Conservation (phyloP, 2,113 vertebrate genomes). For the Bambusicola thoracicus region DNA sequence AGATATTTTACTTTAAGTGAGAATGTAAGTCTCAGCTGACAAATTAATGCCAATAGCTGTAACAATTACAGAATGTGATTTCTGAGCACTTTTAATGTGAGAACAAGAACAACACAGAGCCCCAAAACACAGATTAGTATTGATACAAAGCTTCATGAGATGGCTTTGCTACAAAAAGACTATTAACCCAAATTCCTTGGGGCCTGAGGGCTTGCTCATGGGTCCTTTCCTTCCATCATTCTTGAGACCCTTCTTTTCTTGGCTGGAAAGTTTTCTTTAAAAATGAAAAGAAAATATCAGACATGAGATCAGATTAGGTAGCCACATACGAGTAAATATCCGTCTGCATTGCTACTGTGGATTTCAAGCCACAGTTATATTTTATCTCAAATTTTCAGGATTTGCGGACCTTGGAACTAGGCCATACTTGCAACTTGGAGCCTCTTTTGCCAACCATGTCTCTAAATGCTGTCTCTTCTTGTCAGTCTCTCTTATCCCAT, state of each 20-base stretch:
- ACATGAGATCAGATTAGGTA: not conserved
- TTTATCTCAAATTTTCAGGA: not conserved
- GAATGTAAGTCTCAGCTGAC: not conserved
- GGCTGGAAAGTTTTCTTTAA: not conserved
- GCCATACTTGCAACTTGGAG: fast-evolving
- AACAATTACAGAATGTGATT: not conserved
- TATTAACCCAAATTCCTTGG: not conserved
- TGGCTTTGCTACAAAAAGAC: not conserved
- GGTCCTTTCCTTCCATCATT: not conserved
- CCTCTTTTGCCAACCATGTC: not conserved
- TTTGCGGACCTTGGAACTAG: not conserved
- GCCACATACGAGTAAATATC: not conserved
- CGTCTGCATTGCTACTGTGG: too few species aligned
- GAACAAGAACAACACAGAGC: not conserved
- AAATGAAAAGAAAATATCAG: not conserved
- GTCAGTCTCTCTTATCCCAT: not conserved
- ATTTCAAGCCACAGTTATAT: not conserved
- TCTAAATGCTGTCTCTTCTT: not conserved
- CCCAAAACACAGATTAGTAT: not conserved
- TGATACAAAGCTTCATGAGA: not conserved
- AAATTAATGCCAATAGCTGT: not conserved
- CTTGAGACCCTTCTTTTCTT: not conserved
- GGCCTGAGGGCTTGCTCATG: not conserved
- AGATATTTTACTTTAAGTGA: not conserved
- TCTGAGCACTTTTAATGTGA: not conserved